A percentile compares a stretch with the other conserved stretches of the same genome.
These are phyloP conservation scores for Theristicus caerulescens DNA, from an alignment of 2,113 vertebrate species.

Conservation along the genomic window DNA sequence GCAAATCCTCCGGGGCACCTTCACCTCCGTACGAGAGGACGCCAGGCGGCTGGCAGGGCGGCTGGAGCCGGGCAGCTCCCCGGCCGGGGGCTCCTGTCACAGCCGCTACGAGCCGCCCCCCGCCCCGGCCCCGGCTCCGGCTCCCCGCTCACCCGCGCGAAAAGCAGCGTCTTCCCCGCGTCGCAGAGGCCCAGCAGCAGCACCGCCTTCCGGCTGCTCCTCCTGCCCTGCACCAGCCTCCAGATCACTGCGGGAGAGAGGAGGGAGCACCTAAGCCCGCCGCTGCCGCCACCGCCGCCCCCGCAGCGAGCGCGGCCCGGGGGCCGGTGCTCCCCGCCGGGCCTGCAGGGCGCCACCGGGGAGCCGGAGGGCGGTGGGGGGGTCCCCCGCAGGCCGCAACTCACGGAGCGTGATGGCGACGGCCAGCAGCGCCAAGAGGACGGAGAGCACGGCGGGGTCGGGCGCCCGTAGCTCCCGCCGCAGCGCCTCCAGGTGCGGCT, in stretches of 20 bases:
- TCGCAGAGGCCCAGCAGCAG: conserved; percentile 77
- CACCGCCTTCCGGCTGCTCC: conserved; percentile 70
- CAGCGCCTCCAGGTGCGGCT: conserved; percentile 57
- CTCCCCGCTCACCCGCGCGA: conserved; percentile 67
- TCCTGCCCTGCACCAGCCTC: conserved; percentile 66
- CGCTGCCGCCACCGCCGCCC: not conserved
- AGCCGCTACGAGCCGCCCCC: not conserved
- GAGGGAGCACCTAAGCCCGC: not conserved
- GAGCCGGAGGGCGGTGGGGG: too few relatives aligned
- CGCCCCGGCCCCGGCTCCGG: too few relatives aligned
- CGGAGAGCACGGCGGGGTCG: conserved; percentile 60
- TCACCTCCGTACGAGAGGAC: rapidly evolving
- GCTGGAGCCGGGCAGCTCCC: not conserved
- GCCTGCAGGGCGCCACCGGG: not conserved
- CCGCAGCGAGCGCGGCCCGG: not conserved
- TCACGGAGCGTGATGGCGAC: conserved; percentile 72
- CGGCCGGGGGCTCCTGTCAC: not conserved
- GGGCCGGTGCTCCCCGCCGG: not conserved
- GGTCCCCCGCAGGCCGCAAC: not conserved
- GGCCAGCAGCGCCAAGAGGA: conserved; percentile 50
- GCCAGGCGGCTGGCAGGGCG: not conserved
- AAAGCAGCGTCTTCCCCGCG: conserved; percentile 77
- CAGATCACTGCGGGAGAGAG: conserved; percentile 67
- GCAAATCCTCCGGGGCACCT: not conserved
- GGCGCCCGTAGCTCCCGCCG: conserved; percentile 35